phyloP scores from a whole-genome alignment of 2,888 invertebrate genomes.

The Nomada ferruginata region DNA sequence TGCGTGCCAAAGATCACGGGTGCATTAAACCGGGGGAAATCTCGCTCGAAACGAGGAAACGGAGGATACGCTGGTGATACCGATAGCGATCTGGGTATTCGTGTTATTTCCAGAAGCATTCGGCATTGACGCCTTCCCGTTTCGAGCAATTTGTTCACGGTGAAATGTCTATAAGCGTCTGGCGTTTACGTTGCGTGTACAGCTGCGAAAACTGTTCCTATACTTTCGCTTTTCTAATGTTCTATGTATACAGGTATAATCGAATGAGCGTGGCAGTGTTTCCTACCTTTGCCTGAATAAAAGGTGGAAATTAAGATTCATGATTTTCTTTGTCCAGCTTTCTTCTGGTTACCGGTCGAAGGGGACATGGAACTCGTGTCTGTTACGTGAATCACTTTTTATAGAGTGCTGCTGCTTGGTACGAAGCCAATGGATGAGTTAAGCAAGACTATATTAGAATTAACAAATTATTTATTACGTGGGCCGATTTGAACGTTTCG shows the following conservation, averaged over 20 bases:
- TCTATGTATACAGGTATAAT: neutral
- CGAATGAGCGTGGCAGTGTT: neutral
- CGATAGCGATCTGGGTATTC: constrained; percentile 18
- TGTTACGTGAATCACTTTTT: constrained; percentile 41
- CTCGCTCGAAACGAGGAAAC: constrained; percentile 23
- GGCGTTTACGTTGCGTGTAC: neutral
- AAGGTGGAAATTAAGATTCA: neutral
- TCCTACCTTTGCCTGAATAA: neutral
- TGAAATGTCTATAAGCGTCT: constrained; percentile 1
- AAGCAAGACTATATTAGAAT: constrained; percentile 41
- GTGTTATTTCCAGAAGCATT: neutral
- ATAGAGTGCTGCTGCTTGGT: constrained; percentile 4
- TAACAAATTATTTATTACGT: constrained; percentile 47
- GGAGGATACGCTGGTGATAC: constrained; percentile 26
- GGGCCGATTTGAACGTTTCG: constrained; percentile 21
- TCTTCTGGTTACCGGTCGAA: neutral
- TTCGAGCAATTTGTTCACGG: constrained; percentile 5
- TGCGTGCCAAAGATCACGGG: constrained; percentile 54
- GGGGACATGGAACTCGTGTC: constrained; percentile 21
- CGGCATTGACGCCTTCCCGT: neutral
- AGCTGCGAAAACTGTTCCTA: neutral
- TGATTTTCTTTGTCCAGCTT: constrained; percentile 12
- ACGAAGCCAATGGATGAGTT: constrained; percentile 37
- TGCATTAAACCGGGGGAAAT: constrained; percentile 40
- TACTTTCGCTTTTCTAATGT: neutral